Evolutionary conservation across 2,888 invertebrate species (phyloP), one percentile per base, ranked within the genome.

Genomic region (Laothoe populi): DNA sequence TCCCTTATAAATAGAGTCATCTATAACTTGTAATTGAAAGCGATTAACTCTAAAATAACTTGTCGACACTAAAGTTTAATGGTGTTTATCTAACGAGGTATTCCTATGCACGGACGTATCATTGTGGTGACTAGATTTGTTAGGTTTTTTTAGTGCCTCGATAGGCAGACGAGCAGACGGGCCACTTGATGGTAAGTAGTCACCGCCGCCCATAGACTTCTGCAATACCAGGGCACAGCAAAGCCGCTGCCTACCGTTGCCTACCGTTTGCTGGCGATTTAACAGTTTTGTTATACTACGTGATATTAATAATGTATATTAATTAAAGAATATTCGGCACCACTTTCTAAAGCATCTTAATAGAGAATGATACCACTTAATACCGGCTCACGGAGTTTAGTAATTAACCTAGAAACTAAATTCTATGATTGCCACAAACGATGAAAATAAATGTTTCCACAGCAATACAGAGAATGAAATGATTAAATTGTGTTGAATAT

Each of bases 21-120:
- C 57, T 63, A 66, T 66, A 62, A 61, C 57, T 62, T 59, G 69
- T 71, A 73, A 73, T 71, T 71, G 68, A 63, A 67, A 67, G 60
- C 71, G 71, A 73, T 73, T 71, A 73, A 66, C 64, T 66, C 64
- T 35, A 19, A 53, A 53, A 53, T 53, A 53, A 53, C 53, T 53
- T 35, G 53, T 35, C 35, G 53, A 19, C 35, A 19, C 49, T 4
- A 53, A 35, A 31, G 35, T 53, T 53, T 35, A 53, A 35, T 4
- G 53, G 16, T 35, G 31, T 53, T 35, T 53, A 53, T 53, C 16
- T 19, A 53, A 19, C 10, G 19, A 53, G 53, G 31, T 53, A 53
- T 19, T 31, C 19, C 16, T 35, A 35, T 10, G 53, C 16, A 4
- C 11, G 8, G 16, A 53, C 31, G 8, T 35, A 35, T 53, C 35